Base-by-base conservation (phyloP, 2,888 invertebrate species). In the Ceraclea dissimilis region DNA sequence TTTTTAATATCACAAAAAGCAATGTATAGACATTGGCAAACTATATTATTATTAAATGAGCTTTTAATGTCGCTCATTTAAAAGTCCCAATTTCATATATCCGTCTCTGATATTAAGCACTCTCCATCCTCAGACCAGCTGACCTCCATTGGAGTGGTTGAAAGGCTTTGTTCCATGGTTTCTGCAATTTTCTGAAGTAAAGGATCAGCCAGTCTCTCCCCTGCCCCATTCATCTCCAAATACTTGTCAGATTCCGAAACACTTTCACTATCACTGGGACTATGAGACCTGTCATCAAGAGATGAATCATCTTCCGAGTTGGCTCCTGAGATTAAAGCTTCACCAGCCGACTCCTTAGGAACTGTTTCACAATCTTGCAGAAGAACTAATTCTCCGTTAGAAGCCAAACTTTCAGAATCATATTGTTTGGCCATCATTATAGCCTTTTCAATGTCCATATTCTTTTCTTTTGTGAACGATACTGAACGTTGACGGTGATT, bases 301-400 rank as follows among this genome's bases (percentile, higher is more conserved):
- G 62, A 62, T 22, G 57, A 59, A 48, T 80, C 80, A 62, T 80
- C 80, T 64, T 81, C 81, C 0, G 80, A 80, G 63, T 79, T 79
- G 58, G 79, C 78, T 58, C 80, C 84, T n/a, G 83, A 83, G 31
- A 85, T 83, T 73, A 83, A 81, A 1, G 82, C 82, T 66, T 84
- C 83, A 20, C 82, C 83, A 2, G 83, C 84, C 1, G 83, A 78
- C 65, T 82, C 82, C 64, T 83, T 83, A 16, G 84, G 83, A 60
- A 72, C 56, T 18, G 57, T 44, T 49, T 62, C 58, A 43, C 60
- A 60, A 11, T 61, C 60, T 47, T 58, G 56, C 50, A 62, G 33
- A 11, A 60, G 53, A n/a, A 39, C 58, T 21, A 62, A 47, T 16
- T 62, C 62, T 2, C 51, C 56, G 17, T 60, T 58, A 6, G 57